Evolutionary conservation across 2,797 vertebrate species (phyloP), one percentile per base, ranked within the genome.

Genomic region (Jordanella pulchra): DNA sequence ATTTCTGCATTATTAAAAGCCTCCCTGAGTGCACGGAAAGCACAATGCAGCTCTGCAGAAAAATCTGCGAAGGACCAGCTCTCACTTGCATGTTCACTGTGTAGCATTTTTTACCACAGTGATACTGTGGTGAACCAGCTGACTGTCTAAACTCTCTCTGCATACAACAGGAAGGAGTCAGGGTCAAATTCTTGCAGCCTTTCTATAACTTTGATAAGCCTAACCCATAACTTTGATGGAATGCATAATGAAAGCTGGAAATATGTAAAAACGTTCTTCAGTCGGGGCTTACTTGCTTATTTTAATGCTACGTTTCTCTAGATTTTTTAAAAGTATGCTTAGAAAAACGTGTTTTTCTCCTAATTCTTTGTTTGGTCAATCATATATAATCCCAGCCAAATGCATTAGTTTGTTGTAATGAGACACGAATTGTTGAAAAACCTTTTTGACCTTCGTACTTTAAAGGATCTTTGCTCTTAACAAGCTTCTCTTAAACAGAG

Each of bases 401-500:
- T 23, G 18, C 56, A 11, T 0, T 2, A 39, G 1, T 11, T 39
- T 39, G 5, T 35, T 32, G 17, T 23, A 60, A 28, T 4, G 4
- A 7, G 25, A 28, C 30, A 39, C n/a, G n/a, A 21, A 11, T 11
- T 21, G 18, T 61, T 30, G 23, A 23, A 32, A 58, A 32, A 14
- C 18, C 4, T 61, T 35, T 2, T 25, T 7, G 35, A 39, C 21
- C 11, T 12, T 7, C 12, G 12, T 67, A 67, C 48, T 55, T 54
- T 45, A 32, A 18, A 47, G 28, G 35, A 39, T 13, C 13, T 48
- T 18, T 48, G 30, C 42, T 69, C 84, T 67, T 67, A 80, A 71
- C 61, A 47, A 60, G 73, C 71, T 73, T 71, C 32, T 82, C 78
- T 67, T 70, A 63, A 86, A 84, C 82, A 77, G 82, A 79, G 68